Evolutionary conservation across 64 coral and sea anemone species (phyloP).

Genomic region (Platygyra sinensis): DNA sequence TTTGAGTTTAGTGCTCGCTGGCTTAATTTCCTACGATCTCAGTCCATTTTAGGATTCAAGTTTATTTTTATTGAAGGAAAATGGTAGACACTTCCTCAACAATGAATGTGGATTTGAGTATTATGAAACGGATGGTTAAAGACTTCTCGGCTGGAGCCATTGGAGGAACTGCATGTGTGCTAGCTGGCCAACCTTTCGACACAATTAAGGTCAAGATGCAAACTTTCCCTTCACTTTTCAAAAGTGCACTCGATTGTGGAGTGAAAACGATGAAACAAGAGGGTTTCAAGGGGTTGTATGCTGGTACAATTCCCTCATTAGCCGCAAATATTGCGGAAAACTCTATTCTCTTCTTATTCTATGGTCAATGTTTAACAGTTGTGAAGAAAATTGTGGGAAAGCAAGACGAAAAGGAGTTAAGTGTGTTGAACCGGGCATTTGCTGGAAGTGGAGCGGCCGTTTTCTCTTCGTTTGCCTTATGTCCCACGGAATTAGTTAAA

Average conservation of each 20-base stretch:
- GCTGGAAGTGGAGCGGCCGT: slow-evolving; percentile 92
- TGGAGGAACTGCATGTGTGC: slow-evolving; percentile 88
- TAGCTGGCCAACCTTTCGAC: slow-evolving; percentile 98
- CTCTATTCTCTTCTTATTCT: slow-evolving; percentile 90
- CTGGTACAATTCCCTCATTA: slow-evolving; percentile 87
- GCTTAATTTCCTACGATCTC: neutral
- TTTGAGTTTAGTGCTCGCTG: too few species aligned
- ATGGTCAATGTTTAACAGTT: slow-evolving; percentile 87
- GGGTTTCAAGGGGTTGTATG: slow-evolving; percentile 79
- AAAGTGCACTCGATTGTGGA: slow-evolving; percentile 87
- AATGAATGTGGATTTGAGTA: slow-evolving; percentile 33
- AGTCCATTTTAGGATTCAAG: neutral
- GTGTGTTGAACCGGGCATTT: slow-evolving; percentile 74
- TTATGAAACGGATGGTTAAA: slow-evolving; percentile 81
- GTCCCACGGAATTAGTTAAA: slow-evolving; percentile 87
- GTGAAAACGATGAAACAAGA: slow-evolving; percentile 87
- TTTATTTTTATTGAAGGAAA: neutral
- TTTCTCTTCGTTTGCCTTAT: slow-evolving; percentile 85
- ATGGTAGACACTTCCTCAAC: slow-evolving; percentile 11
- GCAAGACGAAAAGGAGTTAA: slow-evolving; percentile 74
- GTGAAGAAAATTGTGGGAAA: slow-evolving; percentile 71
- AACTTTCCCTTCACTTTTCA: slow-evolving; percentile 83
- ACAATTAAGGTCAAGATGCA: slow-evolving; percentile 99
- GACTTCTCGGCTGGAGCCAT: slow-evolving; percentile 95
- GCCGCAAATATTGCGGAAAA: slow-evolving; percentile 90